Percentiles rank a stretch among this genome's conserved stretches.
Evolutionary conservation across 35 echinoderm and acorn worm genomes (phyloP).

Genomic region (Holothuria glaberrima): DNA sequence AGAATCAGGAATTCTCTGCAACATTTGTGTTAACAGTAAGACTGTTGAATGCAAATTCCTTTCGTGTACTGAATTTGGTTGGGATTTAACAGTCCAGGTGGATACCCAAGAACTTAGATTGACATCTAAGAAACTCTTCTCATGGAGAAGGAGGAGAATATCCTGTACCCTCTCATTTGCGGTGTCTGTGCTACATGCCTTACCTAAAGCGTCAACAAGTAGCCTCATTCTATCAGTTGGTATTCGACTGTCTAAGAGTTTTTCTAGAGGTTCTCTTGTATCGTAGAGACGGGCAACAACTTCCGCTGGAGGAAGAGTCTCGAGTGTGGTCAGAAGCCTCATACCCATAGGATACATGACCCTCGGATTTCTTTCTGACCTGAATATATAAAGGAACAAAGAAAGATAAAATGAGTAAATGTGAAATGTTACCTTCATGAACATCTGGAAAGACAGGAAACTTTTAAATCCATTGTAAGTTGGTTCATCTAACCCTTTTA

Average conservation of each 20-base stretch:
- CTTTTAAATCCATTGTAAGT: too few species aligned
- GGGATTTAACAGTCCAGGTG: not conserved
- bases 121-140: constrained; percentile 10
- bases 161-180: constrained; percentile 14
- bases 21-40: not conserved
- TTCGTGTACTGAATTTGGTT: not conserved
- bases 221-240: constrained; percentile 8
- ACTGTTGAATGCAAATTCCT: not conserved
- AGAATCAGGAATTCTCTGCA: not conserved
- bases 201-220: not conserved
- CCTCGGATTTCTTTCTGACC: not conserved
- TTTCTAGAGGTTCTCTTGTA: not conserved
- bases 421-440: not conserved
- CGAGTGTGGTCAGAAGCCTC: not conserved
- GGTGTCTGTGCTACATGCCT: not conserved
- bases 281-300: not conserved
- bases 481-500: too few species aligned
- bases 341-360: constrained; percentile 6
- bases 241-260: constrained; percentile 15
- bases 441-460: not conserved
- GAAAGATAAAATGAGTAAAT: not conserved
- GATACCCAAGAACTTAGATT: constrained; percentile 5
- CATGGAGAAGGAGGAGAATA: not conserved
- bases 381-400: not conserved
- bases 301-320: not conserved